These are phyloP conservation scores for Liopterus haemorrhoidalis DNA, from an alignment of 2,888 invertebrate genomes.

Conservation along the genomic window DNA sequence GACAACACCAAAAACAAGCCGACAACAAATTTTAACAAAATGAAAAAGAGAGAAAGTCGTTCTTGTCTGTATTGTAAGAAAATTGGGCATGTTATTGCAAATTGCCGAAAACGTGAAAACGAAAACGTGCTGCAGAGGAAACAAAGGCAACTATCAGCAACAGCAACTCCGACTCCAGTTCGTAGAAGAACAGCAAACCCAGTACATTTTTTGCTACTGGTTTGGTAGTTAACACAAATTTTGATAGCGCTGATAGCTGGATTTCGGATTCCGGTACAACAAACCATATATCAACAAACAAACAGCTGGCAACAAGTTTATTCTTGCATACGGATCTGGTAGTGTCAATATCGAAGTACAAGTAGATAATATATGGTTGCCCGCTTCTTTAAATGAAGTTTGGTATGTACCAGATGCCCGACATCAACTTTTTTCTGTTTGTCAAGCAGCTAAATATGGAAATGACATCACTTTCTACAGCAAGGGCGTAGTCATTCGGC, in stretches of 20 bases:
- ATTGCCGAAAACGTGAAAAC: slow-evolving; percentile 18
- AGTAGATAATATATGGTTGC: slow-evolving; percentile 16
- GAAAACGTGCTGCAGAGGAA: no score
- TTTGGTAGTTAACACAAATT: slow-evolving; percentile 20
- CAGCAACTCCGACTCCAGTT: slow-evolving; percentile 5
- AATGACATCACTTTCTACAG: slow-evolving; percentile 23
- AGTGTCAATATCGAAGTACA: slow-evolving; percentile 17
- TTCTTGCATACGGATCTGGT: slow-evolving; percentile 23
- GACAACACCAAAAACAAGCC: slow-evolving; percentile 4
- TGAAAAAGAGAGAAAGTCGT: slow-evolving; percentile 23
- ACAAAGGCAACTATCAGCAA: slow-evolving; percentile 20
- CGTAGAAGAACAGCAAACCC: slow-evolving; percentile 20
- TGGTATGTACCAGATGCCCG: slow-evolving; percentile 23
- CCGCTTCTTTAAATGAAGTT: slow-evolving; percentile 23
- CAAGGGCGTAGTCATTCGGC: slow-evolving; percentile 24
- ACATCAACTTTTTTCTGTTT: slow-evolving; percentile 29
- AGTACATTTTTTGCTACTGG: slow-evolving; percentile 23
- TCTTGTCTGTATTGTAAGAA: slow-evolving; percentile 28
- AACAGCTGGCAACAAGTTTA: slow-evolving; percentile 22
- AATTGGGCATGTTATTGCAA: slow-evolving; percentile 23
- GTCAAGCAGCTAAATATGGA: slow-evolving; percentile 26
- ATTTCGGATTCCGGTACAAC: slow-evolving; percentile 26
- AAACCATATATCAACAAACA: slow-evolving; percentile 22
- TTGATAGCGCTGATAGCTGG: slow-evolving; percentile 26
- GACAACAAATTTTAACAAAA: background rate